Evolutionary conservation across 2,888 invertebrate genomes (phyloP).

Genomic region (Hemaris fuciformis): DNA sequence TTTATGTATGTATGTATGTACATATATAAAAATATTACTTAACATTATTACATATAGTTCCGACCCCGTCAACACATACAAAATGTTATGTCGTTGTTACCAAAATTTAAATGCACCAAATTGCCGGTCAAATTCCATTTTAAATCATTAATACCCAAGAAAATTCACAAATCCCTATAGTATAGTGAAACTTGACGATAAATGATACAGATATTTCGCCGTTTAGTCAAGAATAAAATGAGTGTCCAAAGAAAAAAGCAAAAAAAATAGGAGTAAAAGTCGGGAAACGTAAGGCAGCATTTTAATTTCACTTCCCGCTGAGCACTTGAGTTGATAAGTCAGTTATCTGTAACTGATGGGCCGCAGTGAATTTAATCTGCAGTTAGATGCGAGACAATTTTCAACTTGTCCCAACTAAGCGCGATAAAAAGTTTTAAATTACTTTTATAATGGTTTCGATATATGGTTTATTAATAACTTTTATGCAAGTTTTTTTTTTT

Average conservation of each 20-base stretch:
- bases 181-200: too few species aligned
- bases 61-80: too few species aligned
- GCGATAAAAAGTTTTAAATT: background rate
- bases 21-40: too few species aligned
- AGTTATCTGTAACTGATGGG: constrained; percentile 6
- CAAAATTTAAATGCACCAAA: too few species aligned
- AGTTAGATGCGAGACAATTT: constrained; percentile 3
- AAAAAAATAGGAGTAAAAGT: background rate
- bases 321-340: constrained; percentile 1
- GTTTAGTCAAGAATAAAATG: background rate
- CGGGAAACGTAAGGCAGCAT: background rate
- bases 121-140: too few species aligned
- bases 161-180: too few species aligned
- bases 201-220: too few species aligned
- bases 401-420: constrained; percentile 15
- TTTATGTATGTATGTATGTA: too few species aligned
- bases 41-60: too few species aligned
- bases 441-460: background rate
- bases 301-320: background rate
- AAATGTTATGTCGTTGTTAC: too few species aligned
- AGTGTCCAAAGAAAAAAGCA: background rate
- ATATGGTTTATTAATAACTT: background rate
- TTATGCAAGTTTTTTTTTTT: background rate
- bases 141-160: too few species aligned
- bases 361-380: background rate